phyloP scores from a whole-genome alignment of 2,888 invertebrate genomes.

The Tenthredo notha region DNA sequence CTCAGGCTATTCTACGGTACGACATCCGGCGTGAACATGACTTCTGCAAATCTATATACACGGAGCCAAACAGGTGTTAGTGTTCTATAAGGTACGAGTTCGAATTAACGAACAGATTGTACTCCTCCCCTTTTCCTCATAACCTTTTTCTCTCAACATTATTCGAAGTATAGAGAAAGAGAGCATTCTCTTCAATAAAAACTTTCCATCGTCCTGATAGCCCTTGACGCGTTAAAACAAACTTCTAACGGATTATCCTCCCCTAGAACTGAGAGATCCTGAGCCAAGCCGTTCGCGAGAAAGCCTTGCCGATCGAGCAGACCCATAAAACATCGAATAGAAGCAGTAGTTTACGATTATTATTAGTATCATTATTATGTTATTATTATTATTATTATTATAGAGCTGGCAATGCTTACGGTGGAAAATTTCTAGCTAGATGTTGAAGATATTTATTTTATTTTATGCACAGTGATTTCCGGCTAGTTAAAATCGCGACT shows the following conservation, averaged over 20 bases:
- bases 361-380: background rate
- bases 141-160: background rate
- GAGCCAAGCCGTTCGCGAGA: conserved; percentile 14
- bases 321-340: conserved; percentile 16
- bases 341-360: background rate
- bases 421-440: background rate
- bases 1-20: conserved; percentile 40
- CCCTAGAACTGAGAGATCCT: background rate
- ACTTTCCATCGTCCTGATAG: conserved; percentile 10
- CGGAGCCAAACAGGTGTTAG: background rate
- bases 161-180: background rate
- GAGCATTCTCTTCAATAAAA: conserved; percentile 25
- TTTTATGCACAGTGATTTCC: conserved; percentile 39
- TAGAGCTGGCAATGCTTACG: background rate
- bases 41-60: background rate
- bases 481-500: background rate
- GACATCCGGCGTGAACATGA: conserved; percentile 33
- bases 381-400: background rate
- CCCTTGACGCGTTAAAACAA: conserved; percentile 4
- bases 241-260: conserved; percentile 21
- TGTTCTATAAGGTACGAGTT: background rate
- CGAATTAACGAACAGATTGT: conserved; percentile 37
- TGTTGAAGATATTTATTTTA: background rate
- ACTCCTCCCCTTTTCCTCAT: background rate
- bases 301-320: background rate